phyloP scores from a whole-genome alignment of 2,888 invertebrate species.

The Polydesmus complanatus region DNA sequence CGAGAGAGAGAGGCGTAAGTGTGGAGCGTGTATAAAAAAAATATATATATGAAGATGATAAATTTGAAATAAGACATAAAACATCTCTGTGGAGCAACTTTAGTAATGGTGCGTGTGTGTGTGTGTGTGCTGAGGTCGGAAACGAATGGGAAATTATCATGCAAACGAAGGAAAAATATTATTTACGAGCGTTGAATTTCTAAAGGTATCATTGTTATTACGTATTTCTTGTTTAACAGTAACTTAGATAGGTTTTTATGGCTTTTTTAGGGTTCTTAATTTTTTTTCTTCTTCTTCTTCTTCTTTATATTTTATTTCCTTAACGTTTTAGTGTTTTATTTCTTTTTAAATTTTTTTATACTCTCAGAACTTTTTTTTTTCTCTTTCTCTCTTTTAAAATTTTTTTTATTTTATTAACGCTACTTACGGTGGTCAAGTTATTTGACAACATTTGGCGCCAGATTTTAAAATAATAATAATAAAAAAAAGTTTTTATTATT shows the following conservation, averaged over 20 bases:
- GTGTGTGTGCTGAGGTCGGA: not conserved
- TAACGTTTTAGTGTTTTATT: not conserved
- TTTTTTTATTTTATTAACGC: no score
- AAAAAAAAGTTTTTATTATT: no score
- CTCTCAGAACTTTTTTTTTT: no score
- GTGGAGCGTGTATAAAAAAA: not conserved
- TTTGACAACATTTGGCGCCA: no score
- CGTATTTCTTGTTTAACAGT: not conserved
- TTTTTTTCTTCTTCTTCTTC: not conserved
- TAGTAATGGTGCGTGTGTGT: not conserved
- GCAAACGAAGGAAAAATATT: not conserved
- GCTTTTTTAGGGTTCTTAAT: not conserved
- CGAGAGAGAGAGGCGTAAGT: no score
- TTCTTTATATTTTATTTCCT: not conserved
- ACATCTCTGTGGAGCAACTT: not conserved
- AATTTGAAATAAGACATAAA: not conserved
- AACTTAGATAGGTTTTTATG: not conserved
- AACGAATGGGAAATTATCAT: not conserved
- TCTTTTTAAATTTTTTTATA: no score
- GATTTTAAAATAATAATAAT: no score
- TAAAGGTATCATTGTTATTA: not conserved
- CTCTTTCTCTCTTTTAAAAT: no score
- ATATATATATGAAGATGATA: not conserved
- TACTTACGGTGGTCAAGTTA: no score
- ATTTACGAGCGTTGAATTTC: not conserved